Evolutionary conservation across 2,888 invertebrate species (phyloP).

Genomic region (Tipula vernalis): DNA sequence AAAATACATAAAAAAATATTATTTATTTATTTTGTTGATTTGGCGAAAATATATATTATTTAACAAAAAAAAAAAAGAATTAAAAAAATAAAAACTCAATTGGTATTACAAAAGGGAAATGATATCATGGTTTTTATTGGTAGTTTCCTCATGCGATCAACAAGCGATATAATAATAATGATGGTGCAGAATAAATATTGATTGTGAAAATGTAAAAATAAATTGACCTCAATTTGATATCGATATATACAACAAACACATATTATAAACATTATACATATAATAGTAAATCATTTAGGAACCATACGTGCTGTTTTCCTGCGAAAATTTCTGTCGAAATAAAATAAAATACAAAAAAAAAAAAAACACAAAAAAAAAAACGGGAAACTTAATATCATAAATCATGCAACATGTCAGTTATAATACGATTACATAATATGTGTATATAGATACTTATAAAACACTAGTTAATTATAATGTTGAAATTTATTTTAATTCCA

Average conservation of each 20-base stretch:
- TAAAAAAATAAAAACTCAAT: background rate
- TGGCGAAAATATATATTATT: background rate
- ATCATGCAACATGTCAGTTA: background rate
- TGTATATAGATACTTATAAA: background rate
- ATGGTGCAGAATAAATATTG: slow-evolving; percentile 4
- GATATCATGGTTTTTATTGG: background rate
- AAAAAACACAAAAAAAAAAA: slow-evolving; percentile 4
- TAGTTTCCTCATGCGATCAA: background rate
- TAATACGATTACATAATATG: background rate
- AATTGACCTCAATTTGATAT: background rate
- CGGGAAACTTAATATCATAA: background rate
- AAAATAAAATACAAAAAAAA: background rate
- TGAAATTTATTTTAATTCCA: background rate
- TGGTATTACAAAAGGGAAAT: background rate
- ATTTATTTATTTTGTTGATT: background rate
- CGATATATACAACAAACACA: background rate
- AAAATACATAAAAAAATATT: background rate
- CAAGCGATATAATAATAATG: background rate
- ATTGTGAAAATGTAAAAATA: background rate
- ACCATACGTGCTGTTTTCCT: slow-evolving; percentile 4
- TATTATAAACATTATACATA: background rate
- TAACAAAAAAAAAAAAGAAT: background rate
- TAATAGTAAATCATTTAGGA: slow-evolving; percentile 4
- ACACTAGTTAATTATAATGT: background rate
- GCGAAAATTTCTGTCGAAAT: background rate